phyloP scores from a whole-genome alignment of 2,888 invertebrate genomes.

The Geophilus truncorum region DNA sequence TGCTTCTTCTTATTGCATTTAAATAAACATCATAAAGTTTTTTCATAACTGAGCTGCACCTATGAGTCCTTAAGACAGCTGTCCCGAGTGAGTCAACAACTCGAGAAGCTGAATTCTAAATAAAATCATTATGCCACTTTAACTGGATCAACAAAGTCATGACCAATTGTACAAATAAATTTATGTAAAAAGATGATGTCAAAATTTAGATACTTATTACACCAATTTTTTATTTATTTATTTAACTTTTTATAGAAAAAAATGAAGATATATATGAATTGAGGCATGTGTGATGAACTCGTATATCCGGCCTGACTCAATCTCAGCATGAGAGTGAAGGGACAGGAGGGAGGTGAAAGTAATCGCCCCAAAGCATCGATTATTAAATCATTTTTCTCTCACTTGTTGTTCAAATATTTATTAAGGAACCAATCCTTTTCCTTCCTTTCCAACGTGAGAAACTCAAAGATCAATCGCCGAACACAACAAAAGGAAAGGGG shows the following conservation, averaged over 20 bases:
- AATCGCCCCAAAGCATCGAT: too few species aligned
- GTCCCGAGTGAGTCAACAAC: background rate
- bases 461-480: background rate
- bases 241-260: background rate
- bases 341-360: background rate
- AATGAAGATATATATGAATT: background rate
- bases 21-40: background rate
- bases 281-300: background rate
- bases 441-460: background rate
- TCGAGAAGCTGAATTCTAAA: background rate
- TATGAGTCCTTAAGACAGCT: background rate
- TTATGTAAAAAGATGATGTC: background rate
- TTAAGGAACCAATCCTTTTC: background rate
- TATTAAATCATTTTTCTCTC: too few species aligned
- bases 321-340: background rate
- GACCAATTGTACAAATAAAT: background rate
- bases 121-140: background rate
- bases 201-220: background rate
- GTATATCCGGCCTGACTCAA: slow-evolving; percentile 15
- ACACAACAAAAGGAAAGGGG: too few species aligned
- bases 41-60: background rate
- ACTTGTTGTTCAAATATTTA: background rate
- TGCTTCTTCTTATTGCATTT: background rate
- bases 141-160: background rate
- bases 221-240: background rate